Base-by-base conservation (phyloP, 2,888 invertebrate genomes). In the Hipparchia semele region DNA sequence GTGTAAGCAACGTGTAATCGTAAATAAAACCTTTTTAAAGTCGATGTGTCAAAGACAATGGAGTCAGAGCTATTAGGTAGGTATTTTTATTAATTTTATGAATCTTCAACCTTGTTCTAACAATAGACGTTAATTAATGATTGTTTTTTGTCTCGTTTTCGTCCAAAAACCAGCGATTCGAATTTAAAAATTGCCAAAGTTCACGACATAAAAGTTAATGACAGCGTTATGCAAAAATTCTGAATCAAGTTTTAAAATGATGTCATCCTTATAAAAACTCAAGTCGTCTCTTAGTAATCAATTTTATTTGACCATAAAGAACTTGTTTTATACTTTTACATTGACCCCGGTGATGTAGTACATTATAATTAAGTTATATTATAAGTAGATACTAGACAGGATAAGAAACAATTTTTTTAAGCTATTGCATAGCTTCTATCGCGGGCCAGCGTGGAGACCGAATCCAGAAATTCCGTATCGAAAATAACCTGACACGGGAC, bases 221-320 rank as follows among this genome's bases (percentile, higher is more conserved):
- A 66, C 9, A 67, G 64, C 51, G 66, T 73, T 74, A 71, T 71
- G 74, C 49, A 68, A 74, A 58, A 46, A 33, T 39, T 1, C 39
- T 10, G 58, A 73, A 73, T 70, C 69, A 61, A 71, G 74, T 70
- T 72, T 70, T 13, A 13, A 23, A 64, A 59, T 76, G 75, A 74
- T 74, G 72, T 76, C 75, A 76, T 72, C 10, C 13, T 70, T 62
- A 72, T 72, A 60, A 72, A 62, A 68, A 39, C 67, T 8, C 10
- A 9, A 3, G 49, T 49, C 13, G 49, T 49, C 23, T 64, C 12
- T 23, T 62, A 64, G 46, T 13, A 46, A 64, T 64, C 23, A 64
- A 64, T 64, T 64, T 49, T 23, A 13, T 23, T 49, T 60, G 64
- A 13, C 49, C 13, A 49, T 49, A 23, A 13, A 49, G 4, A 64